phyloP scores from a whole-genome alignment of 2,113 vertebrate genomes.

The Heptranchias perlo region DNA sequence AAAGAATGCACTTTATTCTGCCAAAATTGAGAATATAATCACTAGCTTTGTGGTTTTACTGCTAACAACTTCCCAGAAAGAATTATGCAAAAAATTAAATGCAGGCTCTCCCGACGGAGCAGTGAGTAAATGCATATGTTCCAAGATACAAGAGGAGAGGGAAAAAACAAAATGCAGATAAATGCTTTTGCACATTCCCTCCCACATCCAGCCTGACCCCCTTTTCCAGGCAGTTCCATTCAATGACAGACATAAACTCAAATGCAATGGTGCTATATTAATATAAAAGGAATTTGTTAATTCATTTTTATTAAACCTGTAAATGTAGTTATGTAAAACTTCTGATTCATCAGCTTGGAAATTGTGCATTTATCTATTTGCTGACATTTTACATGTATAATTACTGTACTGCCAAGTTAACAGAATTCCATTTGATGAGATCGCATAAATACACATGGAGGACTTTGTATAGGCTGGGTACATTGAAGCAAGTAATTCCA shows the following conservation, averaged over 20 bases:
- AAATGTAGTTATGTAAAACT: neutral
- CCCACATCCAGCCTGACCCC: neutral
- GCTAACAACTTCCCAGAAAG: neutral
- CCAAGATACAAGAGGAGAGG: neutral
- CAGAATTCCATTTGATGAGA: neutral
- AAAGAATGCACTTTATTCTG: neutral
- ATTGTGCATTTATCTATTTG: neutral
- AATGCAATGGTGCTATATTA: neutral
- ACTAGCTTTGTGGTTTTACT: neutral
- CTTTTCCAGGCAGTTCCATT: neutral
- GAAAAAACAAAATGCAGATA: neutral
- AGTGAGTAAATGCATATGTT: neutral
- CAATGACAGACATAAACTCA: neutral
- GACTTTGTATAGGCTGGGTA: neutral
- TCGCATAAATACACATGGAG: neutral
- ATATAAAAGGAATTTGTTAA: neutral
- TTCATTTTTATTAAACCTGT: neutral
- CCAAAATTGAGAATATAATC: neutral
- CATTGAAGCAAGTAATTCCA: neutral
- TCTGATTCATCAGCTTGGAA: neutral
- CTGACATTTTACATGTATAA: neutral
- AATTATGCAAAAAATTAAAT: neutral
- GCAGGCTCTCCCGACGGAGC: neutral
- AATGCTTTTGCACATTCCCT: neutral
- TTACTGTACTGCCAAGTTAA: neutral